Evolutionary conservation across 2,113 vertebrate genomes (phyloP).

Genomic region (Promerops cafer): DNA sequence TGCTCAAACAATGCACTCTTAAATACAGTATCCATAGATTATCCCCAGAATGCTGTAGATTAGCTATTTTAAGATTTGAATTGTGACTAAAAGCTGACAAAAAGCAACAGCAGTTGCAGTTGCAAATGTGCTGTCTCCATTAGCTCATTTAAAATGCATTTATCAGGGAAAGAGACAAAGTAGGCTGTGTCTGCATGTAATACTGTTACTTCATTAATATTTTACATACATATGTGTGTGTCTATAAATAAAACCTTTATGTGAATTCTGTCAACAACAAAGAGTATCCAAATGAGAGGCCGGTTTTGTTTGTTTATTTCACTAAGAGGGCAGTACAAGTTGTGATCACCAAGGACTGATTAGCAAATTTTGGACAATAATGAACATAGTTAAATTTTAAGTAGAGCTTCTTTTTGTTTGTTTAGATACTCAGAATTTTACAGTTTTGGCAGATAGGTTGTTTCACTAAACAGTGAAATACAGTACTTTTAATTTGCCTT

Average conservation of each 20-base stretch:
- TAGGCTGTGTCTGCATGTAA: conserved; percentile 67
- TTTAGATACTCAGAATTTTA: neutral
- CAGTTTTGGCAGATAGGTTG: conserved; percentile 31
- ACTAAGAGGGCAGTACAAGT: conserved; percentile 46
- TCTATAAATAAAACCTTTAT: conserved; percentile 68
- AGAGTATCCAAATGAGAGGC: conserved; percentile 51
- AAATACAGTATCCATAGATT: conserved; percentile 71
- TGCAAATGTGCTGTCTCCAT: conserved; percentile 70
- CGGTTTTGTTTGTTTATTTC: conserved; percentile 68
- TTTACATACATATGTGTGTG: conserved; percentile 47
- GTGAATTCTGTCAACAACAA: conserved; percentile 57
- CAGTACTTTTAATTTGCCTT: neutral
- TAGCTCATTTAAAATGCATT: conserved; percentile 74
- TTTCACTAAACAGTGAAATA: neutral
- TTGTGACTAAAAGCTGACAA: conserved; percentile 69
- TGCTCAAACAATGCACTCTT: conserved; percentile 73
- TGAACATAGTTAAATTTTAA: neutral
- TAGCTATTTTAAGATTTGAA: conserved; percentile 76
- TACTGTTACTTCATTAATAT: conserved; percentile 73
- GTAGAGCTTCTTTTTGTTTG: conserved; percentile 10
- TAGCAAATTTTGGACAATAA: conserved; percentile 43
- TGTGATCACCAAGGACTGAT: conserved; percentile 10
- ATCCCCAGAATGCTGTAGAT: conserved; percentile 67
- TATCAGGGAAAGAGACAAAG: conserved; percentile 69
- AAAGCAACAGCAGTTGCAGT: conserved; percentile 68